Base-by-base conservation (phyloP, 1,140 invertebrate genomes). In the Zaprionus capensis region DNA sequence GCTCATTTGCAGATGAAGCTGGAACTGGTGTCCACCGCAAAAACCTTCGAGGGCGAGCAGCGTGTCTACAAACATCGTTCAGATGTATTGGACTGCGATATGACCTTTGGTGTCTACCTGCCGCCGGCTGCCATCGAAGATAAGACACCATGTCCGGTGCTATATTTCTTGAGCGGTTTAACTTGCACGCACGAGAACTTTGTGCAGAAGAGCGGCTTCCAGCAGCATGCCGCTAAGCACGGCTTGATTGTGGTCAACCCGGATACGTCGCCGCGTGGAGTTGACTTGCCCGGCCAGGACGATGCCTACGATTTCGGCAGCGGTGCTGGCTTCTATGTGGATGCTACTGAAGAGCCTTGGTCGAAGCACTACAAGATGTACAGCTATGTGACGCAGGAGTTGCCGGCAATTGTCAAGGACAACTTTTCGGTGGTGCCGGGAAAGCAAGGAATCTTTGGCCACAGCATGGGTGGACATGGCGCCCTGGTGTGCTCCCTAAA, bases 401-500 rank as follows among this genome's bases (percentile, higher is more conserved):
- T 99, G 46, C 95, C 96, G 67, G 94, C 95, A 53, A 67, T 99
- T n/a, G 94, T 99, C 28, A 95, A 95, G 79, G 92, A 93, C 4
- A 96, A 97, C 87, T 97, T 98, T 83, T 95, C 95, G 20, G 93
- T 94, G 76, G 86, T 95, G 34, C 88, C 94, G 20, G 94, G 94
- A 5, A 94, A 94, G 80, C 94, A 96, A 79, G 96, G 96, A 6
- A 97, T 98, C 76, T 97, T 97, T 95, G 97, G 97, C 1, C 97
- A 98, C 83, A 97, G 98, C 91, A 99, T 99, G 98, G 98, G 98
- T 62, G 98, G 99, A 63, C 98, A 99, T 94, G 99, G 99, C 28
- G 99, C 99, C 28, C 93, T 99, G 24, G 96, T 98, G 36, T 97
- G 97, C 93, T 96, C 97, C 17, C 93, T 99, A 22, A 98, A 98